Evolutionary conservation across 2,113 vertebrate genomes (phyloP), one percentile per base, ranked within the genome.

Genomic region (Syngnathoides biaculeatus): DNA sequence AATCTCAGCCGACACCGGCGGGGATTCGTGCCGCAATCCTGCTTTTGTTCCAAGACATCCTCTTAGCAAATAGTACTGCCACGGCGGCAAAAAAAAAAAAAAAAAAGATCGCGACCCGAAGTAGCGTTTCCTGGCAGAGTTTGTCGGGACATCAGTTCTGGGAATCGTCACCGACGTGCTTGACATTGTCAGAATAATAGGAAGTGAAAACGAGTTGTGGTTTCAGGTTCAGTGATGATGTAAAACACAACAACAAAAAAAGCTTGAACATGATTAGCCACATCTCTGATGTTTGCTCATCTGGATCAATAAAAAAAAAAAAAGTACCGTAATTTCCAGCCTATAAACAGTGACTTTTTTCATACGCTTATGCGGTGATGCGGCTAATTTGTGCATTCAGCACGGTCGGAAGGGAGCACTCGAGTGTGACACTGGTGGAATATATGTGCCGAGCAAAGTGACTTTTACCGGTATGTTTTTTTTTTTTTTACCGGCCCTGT

Each of bases 11-110:
- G 60, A 45, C 26, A 19, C 10, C 26, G n/a, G 45, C 5, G 15
- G 13, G 45, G 14, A 17, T 48, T 65, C 35, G 26, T 65, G 26
- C 64, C 3, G 64, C 64, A 65, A 65, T 38, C 26, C 42, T 30
- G 26, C 60, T 62, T 62, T 62, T 43, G n/a, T 2, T 42, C 60
- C 60, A 43, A 62, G 38, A 62, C 60, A 62, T 62, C 60, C 60
- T 62, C 60, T 59, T 59, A 38, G 22, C 40, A 62, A 62, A 62
- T 62, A 43, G 40, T 62, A 15, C 43, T 42, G 60, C 60, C 60
- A 62, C 22, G 26, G 12, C 39, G 15, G 40, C 60, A 62, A 43
- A 26, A n/a, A n/a, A n/a, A n/a, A n/a, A n/a, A n/a, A n/a, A n/a
- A n/a, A n/a, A n/a, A 62, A 62, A 26, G 39, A 43, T 43, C 26